Percentiles rank a stretch among this genome's conserved stretches.
phyloP scores from a whole-genome alignment of 2,888 invertebrate genomes.

The Temnothorax unifasciatus region DNA sequence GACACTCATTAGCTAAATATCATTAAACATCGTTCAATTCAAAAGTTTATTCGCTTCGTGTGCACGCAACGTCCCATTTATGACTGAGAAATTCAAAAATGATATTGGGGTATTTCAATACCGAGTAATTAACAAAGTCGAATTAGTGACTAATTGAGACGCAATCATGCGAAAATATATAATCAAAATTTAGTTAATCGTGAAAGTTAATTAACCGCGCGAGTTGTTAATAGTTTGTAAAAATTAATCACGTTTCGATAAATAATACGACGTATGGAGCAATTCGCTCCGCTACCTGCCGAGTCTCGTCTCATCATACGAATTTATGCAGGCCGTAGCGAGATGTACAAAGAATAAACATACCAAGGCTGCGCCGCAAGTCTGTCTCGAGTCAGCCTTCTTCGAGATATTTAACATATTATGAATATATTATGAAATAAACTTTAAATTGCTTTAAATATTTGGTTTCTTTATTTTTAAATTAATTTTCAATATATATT shows the following conservation, averaged over 20 bases:
- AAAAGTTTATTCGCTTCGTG: background rate
- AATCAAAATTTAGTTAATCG: background rate
- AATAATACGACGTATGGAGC: background rate
- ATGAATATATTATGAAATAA: background rate
- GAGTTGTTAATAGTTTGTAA: background rate
- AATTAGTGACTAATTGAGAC: conserved; percentile 7
- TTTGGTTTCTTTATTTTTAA: background rate
- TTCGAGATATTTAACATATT: background rate
- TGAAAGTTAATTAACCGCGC: background rate
- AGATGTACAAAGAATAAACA: background rate
- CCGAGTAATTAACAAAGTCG: conserved; percentile 1
- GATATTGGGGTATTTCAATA: background rate
- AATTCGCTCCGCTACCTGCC: background rate
- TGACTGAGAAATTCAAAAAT: background rate
- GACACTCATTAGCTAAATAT: background rate
- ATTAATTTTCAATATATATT: background rate
- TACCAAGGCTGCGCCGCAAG: too few species aligned
- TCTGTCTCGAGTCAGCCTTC: background rate
- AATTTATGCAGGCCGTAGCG: background rate
- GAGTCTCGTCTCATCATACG: background rate
- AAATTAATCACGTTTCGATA: background rate
- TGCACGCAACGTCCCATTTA: background rate
- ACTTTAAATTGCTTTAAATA: background rate
- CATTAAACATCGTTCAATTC: background rate
- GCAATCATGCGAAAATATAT: background rate